Evolutionary conservation across 2,888 invertebrate species (phyloP).

Genomic region (Matsumyia berberina): DNA sequence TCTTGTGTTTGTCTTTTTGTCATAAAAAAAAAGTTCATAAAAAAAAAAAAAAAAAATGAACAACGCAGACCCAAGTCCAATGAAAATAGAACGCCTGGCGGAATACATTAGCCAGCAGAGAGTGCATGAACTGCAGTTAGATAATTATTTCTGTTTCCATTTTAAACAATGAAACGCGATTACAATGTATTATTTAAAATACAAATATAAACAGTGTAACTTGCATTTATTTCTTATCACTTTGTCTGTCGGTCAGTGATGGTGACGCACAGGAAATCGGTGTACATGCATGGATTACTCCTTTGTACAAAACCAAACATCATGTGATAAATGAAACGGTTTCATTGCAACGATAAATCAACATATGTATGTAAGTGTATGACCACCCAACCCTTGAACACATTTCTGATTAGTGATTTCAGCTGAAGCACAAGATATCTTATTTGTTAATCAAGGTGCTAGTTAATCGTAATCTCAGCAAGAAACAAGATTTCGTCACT

Average conservation of each 20-base stretch:
- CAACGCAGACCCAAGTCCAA: slow-evolving; percentile 19
- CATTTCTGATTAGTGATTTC: background rate
- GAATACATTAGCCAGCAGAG: slow-evolving; percentile 4
- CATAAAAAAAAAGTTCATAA: slow-evolving; percentile 1
- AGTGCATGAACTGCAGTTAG: slow-evolving; percentile 58
- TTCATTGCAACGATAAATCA: slow-evolving; percentile 31
- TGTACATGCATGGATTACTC: background rate
- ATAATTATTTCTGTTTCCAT: slow-evolving; percentile 46
- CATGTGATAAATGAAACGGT: slow-evolving; percentile 17
- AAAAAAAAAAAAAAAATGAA: slow-evolving; percentile 17
- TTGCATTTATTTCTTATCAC: slow-evolving; percentile 31
- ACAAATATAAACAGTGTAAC: slow-evolving; percentile 13
- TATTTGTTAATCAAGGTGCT: slow-evolving; percentile 38
- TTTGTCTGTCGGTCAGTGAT: slow-evolving; percentile 10
- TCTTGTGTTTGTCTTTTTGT: slow-evolving; percentile 15
- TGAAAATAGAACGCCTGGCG: slow-evolving; percentile 26
- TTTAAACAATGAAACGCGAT: slow-evolving; percentile 45
- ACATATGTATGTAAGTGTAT: too few relatives aligned
- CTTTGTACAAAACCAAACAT: background rate
- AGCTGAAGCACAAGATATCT: slow-evolving; percentile 22
- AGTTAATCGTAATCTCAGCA: slow-evolving; percentile 27
- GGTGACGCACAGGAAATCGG: slow-evolving; percentile 41
- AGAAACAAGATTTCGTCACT: slow-evolving; percentile 3
- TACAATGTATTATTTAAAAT: slow-evolving; percentile 7
- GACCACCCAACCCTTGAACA: background rate